These are phyloP conservation scores for Athene cunicularia DNA, from an alignment of 2,113 vertebrate genomes.

Conservation along the genomic window DNA sequence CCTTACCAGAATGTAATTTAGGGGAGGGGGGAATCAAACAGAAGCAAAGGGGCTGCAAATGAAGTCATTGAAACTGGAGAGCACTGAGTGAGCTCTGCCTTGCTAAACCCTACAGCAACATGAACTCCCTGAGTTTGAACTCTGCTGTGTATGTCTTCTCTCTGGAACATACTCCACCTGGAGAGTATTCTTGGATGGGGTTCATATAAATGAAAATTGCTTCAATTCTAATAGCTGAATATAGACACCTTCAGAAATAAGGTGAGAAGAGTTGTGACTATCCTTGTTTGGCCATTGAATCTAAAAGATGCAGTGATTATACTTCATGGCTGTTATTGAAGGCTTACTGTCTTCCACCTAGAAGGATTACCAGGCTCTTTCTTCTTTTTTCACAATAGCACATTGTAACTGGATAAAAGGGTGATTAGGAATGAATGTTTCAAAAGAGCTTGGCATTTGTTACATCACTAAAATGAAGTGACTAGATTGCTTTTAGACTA, in stretches of 20 bases:
- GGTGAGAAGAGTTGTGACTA: background rate
- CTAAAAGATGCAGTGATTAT: background rate
- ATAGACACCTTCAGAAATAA: background rate
- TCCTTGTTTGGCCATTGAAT: background rate
- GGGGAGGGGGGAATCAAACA: background rate
- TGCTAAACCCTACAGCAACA: background rate
- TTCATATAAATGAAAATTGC: background rate
- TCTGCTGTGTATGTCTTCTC: background rate
- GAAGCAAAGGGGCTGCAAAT: background rate
- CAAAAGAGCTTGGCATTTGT: slow-evolving; percentile 1
- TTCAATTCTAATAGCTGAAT: background rate
- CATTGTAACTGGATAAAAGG: background rate
- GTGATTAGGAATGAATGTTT: background rate
- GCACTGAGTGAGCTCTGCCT: background rate
- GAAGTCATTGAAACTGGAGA: background rate
- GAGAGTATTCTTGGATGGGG: background rate
- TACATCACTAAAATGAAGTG: background rate
- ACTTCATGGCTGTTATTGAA: background rate
- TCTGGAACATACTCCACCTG: background rate
- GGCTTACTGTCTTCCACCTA: background rate
- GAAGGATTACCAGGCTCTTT: background rate
- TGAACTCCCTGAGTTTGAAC: background rate
- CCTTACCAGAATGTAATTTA: background rate
- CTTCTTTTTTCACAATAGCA: background rate
- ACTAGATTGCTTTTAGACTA: background rate